Evolutionary conservation across 2,797 vertebrate genomes (phyloP).

Genomic region (Oryzias sinensis): DNA sequence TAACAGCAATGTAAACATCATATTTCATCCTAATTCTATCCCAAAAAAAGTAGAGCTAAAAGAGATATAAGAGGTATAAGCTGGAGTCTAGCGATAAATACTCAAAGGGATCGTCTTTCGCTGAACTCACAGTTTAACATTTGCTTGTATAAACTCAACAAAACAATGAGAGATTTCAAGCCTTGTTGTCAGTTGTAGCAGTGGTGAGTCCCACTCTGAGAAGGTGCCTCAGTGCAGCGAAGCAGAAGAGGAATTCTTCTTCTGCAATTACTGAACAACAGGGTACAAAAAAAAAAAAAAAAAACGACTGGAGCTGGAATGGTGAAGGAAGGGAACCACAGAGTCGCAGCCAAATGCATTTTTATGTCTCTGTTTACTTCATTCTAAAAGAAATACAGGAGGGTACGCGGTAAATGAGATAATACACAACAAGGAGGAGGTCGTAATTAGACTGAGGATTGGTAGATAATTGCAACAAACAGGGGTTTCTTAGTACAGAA

Average conservation of each 20-base stretch:
- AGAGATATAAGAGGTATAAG: neutral
- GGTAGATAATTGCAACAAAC: slow-evolving; percentile 67
- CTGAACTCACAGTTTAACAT: neutral
- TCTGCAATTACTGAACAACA: slow-evolving; percentile 73
- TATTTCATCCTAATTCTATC: no score
- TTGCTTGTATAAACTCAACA: slow-evolving; percentile 3
- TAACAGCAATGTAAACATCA: no score
- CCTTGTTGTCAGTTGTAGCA: slow-evolving; percentile 5
- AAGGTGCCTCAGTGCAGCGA: slow-evolving; percentile 47
- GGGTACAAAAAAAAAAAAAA: slow-evolving; percentile 56
- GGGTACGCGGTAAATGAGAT: slow-evolving; percentile 72
- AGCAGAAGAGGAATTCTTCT: slow-evolving; percentile 75
- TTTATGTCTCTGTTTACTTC: slow-evolving; percentile 73
- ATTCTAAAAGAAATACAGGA: slow-evolving; percentile 77
- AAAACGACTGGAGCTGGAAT: slow-evolving; percentile 44
- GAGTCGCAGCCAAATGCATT: slow-evolving; percentile 22
- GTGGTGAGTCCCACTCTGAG: neutral
- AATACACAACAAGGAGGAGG: slow-evolving; percentile 66
- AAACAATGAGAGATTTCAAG: neutral
- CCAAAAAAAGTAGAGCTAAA: no score
- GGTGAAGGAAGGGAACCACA: slow-evolving; percentile 33
- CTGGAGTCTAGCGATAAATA: neutral
- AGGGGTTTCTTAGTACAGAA: slow-evolving; percentile 64
- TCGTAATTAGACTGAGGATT: slow-evolving; percentile 74
- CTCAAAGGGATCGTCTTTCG: neutral